Percentiles rank a stretch among this genome's conserved stretches.
Evolutionary conservation across 2,797 vertebrate species (phyloP).

Genomic region (Rhinogobio ventralis): DNA sequence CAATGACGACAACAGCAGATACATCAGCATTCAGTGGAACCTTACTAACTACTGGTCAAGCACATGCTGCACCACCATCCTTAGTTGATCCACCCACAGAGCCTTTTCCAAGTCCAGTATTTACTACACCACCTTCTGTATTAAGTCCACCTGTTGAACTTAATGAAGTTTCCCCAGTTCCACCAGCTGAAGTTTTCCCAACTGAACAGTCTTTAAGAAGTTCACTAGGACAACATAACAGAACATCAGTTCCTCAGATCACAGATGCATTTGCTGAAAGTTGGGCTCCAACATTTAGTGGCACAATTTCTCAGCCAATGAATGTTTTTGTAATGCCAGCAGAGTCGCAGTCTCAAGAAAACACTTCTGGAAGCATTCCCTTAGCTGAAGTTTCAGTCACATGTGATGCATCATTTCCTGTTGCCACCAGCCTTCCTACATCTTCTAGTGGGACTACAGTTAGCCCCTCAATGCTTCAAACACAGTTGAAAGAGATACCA

Average conservation of each 20-base stretch:
- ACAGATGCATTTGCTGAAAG: conserved; percentile 12
- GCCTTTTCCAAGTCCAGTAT: conserved; percentile 15
- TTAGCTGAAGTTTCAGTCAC: conserved; percentile 18
- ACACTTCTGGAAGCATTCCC: background rate
- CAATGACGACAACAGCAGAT: conserved; percentile 17
- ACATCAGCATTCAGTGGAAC: conserved; percentile 66
- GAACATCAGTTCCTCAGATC: background rate
- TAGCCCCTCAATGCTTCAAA: conserved; percentile 27
- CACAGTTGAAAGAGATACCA: conserved; percentile 11
- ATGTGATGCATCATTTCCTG: background rate
- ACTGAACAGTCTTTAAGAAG: conserved; percentile 11
- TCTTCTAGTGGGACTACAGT: conserved; percentile 18
- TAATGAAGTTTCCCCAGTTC: conserved; percentile 1
- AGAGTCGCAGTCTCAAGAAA: conserved; percentile 26
- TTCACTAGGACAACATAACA: background rate
- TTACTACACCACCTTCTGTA: conserved; percentile 5
- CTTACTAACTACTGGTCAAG: conserved; percentile 1
- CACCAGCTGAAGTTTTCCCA: background rate
- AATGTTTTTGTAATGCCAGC: conserved; percentile 23
- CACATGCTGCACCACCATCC: background rate
- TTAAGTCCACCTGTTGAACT: background rate
- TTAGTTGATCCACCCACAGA: background rate
- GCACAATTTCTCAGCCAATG: conserved; percentile 15
- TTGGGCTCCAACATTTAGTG: background rate
- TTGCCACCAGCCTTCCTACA: background rate